These are phyloP conservation scores for Drosophila flavopinicola DNA, from an alignment of 2,888 invertebrate species.

Conservation along the genomic window DNA sequence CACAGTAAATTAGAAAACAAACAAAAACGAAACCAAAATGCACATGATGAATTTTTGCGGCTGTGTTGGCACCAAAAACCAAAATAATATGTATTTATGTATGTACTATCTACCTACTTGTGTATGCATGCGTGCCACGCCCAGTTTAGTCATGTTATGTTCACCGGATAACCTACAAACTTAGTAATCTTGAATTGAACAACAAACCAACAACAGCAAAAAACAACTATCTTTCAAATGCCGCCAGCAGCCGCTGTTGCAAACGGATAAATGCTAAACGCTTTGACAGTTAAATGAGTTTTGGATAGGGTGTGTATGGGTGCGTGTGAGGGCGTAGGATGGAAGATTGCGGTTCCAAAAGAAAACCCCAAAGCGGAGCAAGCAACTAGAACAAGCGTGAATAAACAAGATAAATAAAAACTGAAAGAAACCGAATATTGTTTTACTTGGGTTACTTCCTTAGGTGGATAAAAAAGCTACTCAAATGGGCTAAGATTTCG, in stretches of 20 bases:
- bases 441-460: neutral
- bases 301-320: neutral
- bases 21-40: slow-evolving; percentile 3
- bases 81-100: slow-evolving; percentile 22
- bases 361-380: slow-evolving; percentile 23
- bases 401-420: slow-evolving; percentile 61
- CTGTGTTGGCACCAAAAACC: slow-evolving; percentile 31
- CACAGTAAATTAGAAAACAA: slow-evolving; percentile 7
- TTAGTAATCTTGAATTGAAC: slow-evolving; percentile 29
- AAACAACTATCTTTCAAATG: slow-evolving; percentile 21
- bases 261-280: neutral
- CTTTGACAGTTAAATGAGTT: neutral
- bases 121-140: slow-evolving; percentile 23
- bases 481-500: no score
- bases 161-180: slow-evolving; percentile 15
- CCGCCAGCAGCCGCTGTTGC: slow-evolving; percentile 29
- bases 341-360: slow-evolving; percentile 8
- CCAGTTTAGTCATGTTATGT: slow-evolving; percentile 18
- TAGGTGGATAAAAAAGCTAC: no score
- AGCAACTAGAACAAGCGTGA: slow-evolving; percentile 59
- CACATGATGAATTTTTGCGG: slow-evolving; percentile 22
- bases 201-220: slow-evolving; percentile 1
- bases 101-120: slow-evolving; percentile 9
- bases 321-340: neutral
- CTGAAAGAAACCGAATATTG: neutral